Base-by-base conservation (phyloP, 30 jellyfish, hydroid and myxozoan genomes). In the Aurelia coerulea region DNA sequence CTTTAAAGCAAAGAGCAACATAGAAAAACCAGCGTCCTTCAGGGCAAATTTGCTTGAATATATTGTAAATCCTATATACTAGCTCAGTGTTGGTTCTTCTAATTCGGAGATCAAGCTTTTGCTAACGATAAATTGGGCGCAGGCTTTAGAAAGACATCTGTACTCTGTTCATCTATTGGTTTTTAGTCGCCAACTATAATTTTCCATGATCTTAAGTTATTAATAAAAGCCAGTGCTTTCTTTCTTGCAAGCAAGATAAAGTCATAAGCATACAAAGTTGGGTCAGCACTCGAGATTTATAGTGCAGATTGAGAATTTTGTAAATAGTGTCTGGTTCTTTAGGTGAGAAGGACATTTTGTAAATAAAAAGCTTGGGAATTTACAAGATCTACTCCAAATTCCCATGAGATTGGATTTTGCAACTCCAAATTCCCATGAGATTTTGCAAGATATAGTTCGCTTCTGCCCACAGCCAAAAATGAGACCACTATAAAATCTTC, bases 91-190 rank as follows among this genome's bases (percentile, higher is more conserved):
- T 77, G 41, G 76, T 56, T 31, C 77, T 54, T 54, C 63, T 77
- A 77, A 77, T 77, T 77, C 87, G 62, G 76, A 62, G 87, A 77
- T 77, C 76, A 77, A 51, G 41, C 42, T 7, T 54, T 77, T 77
- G 62, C 42, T 11, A 59, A 32, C 41, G 32, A 17, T 54, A 77
- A 77, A 56, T 62, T 59, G 54, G 87, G 68, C 87, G 87, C 87
- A 14, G 76, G 87, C 87, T 18, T 60, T 32, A 39, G 46, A 54
- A 18, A 62, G 76, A 58, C 77, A 74, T 62, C 76, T 77, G 87
- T 46, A 34, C 56, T 54, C n/a, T 18, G 46, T 6, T 19, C 58
- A 37, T 32, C 77, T 77, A 75, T 77, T 77, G 46, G 63, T 17
- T 29, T 52, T 46, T 31, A 39, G 87, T 77, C 87, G 87, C 87